Evolutionary conservation across 2,113 vertebrate species (phyloP).

Genomic region (Phalacrocorax carbo): DNA sequence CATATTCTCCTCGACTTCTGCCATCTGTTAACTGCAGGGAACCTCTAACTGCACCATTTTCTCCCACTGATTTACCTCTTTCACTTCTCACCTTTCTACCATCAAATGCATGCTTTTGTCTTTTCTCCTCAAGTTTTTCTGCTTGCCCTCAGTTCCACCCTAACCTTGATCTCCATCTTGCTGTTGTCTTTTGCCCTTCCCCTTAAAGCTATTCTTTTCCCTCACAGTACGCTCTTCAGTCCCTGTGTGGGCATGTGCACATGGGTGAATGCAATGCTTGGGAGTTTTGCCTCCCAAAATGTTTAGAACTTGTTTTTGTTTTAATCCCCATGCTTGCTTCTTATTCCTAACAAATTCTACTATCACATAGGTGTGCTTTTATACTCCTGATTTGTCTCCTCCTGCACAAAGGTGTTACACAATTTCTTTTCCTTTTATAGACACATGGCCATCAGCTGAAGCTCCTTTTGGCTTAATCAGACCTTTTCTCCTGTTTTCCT

Average conservation of each 20-base stretch:
- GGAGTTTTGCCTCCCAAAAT: not conserved
- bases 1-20: not conserved
- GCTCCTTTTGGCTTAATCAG: not conserved
- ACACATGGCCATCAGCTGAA: not conserved
- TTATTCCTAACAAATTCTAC: not conserved
- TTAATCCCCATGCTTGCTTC: not conserved
- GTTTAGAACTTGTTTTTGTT: not conserved
- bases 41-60: not conserved
- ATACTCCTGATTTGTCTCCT: not conserved
- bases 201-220: not conserved
- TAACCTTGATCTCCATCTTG: not conserved
- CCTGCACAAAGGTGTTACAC: not conserved
- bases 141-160: not conserved
- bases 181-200: not conserved
- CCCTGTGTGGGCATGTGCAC: accelerated
- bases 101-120: not conserved
- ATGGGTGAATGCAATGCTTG: not conserved
- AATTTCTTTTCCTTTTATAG: not conserved
- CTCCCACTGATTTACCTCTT: not conserved
- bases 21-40: not conserved
- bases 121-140: not conserved
- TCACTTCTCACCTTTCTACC: not conserved
- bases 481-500: not conserved
- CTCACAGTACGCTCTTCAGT: not conserved
- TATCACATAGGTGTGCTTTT: not conserved